Evolutionary conservation across 2,888 invertebrate genomes (phyloP).

Genomic region (Tubulanus polymorphus): DNA sequence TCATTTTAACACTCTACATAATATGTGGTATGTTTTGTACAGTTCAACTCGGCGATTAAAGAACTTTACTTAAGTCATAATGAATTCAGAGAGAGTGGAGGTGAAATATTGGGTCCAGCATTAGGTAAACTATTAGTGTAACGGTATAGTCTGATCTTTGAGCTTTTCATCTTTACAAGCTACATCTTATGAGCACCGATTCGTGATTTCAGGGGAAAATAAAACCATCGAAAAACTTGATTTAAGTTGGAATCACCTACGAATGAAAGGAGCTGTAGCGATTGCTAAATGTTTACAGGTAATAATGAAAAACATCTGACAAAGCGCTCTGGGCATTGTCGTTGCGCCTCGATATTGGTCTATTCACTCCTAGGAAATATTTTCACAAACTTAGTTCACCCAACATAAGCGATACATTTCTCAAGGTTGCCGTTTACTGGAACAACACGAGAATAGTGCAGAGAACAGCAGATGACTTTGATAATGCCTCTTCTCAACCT

Average conservation of each 20-base stretch:
- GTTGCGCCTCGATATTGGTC: too few relatives aligned
- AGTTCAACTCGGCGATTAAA: neutral
- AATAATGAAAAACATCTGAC: too few relatives aligned
- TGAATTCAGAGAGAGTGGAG: neutral
- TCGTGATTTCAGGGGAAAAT: neutral
- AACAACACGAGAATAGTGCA: neutral
- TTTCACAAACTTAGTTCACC: neutral
- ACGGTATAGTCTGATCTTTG: neutral
- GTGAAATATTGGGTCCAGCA: neutral
- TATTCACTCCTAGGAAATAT: too few relatives aligned
- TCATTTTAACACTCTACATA: too few relatives aligned
- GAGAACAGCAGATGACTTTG: too few relatives aligned
- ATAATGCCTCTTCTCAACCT: too few relatives aligned
- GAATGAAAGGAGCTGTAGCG: neutral
- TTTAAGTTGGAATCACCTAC: conserved; percentile 1
- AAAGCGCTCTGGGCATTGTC: too few relatives aligned
- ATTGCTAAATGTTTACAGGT: neutral
- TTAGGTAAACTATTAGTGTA: neutral
- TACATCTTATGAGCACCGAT: neutral
- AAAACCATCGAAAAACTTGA: neutral
- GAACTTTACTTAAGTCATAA: neutral
- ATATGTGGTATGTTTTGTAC: too few relatives aligned
- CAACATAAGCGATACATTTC: too few relatives aligned
- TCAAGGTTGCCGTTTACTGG: neutral
- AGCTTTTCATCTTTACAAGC: neutral